Conservation (phyloP, 2,888 invertebrate genomes). For the Drosophila prostipennis region DNA sequence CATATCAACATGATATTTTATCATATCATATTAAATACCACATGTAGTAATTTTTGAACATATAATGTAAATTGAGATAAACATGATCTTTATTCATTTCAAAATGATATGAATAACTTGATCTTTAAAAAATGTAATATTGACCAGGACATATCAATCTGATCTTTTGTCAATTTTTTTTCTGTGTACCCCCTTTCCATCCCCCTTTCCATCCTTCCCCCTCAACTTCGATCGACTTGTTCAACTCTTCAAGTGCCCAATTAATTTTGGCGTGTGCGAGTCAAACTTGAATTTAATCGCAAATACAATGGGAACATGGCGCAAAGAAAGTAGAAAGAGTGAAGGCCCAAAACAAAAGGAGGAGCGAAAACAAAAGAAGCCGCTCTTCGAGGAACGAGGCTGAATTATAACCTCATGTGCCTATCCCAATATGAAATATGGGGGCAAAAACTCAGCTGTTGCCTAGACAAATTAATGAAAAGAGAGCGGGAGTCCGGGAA, state of each 20-base stretch:
- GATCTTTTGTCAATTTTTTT: too few species aligned
- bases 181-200: too few species aligned
- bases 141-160: too few species aligned
- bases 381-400: conserved; percentile 1
- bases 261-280: conserved; percentile 55
- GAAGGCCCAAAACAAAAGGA: not conserved
- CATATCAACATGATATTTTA: too few species aligned
- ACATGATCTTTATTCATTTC: too few species aligned
- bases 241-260: conserved; percentile 53
- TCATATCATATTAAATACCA: too few species aligned
- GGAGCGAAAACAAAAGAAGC: conserved; percentile 9
- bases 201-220: too few species aligned
- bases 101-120: too few species aligned
- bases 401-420: conserved; percentile 16
- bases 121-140: too few species aligned
- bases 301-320: conserved; percentile 33
- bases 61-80: too few species aligned
- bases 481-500: conserved; percentile 15
- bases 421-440: not conserved
- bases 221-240: conserved; percentile 24
- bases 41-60: too few species aligned
- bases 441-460: conserved; percentile 1
- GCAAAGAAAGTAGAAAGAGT: conserved; percentile 7
- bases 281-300: conserved; percentile 51
- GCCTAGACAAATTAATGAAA: conserved; percentile 15